Evolutionary conservation across 2,113 vertebrate species (phyloP).

Genomic region (Laterallus jamaicensis): DNA sequence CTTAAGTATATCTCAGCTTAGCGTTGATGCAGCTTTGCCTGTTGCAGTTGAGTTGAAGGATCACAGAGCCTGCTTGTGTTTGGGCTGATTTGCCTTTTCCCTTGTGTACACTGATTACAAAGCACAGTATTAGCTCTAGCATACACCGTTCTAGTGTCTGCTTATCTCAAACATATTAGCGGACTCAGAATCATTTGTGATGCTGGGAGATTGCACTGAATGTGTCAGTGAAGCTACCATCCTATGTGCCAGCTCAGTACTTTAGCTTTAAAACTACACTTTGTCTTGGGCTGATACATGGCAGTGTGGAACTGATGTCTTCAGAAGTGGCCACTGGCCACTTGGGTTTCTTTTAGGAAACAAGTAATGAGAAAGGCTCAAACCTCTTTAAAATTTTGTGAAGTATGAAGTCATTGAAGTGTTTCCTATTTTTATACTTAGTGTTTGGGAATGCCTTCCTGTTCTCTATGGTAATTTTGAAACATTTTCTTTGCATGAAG

Average conservation of each 20-base stretch:
- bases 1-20: background rate
- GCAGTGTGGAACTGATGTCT: background rate
- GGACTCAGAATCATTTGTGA: background rate
- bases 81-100: background rate
- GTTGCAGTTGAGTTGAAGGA: background rate
- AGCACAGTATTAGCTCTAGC: rapidly evolving
- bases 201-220: background rate
- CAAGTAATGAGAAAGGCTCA: background rate
- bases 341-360: background rate
- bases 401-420: background rate
- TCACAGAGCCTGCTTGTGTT: background rate
- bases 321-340: background rate
- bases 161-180: background rate
- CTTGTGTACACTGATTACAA: background rate
- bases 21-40: background rate
- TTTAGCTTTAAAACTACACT: background rate
- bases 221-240: background rate
- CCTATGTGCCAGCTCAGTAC: background rate
- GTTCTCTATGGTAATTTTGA: background rate
- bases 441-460: background rate
- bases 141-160: background rate
- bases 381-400: background rate
- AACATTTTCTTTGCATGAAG: background rate
- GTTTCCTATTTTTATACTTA: background rate
- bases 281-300: background rate